These are phyloP conservation scores for Solenopsis fugax DNA, from an alignment of 1,140 invertebrate species.

Conservation along the genomic window DNA sequence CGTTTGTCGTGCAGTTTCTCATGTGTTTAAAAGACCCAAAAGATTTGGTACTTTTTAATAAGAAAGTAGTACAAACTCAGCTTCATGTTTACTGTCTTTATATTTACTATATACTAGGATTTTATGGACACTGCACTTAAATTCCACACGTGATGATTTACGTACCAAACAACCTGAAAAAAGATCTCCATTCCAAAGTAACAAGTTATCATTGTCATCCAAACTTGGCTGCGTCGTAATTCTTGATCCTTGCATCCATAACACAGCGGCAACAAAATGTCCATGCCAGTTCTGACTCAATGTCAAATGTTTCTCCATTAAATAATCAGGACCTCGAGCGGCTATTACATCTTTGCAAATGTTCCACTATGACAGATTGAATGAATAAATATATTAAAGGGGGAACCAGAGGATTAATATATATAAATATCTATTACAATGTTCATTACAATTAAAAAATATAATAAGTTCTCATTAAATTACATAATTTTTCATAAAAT, in stretches of 20 bases:
- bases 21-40: neutral
- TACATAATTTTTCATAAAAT: neutral
- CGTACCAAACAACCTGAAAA: constrained; percentile 87
- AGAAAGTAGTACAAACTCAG: neutral
- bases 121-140: neutral
- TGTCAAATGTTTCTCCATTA: constrained; percentile 72
- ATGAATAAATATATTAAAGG: neutral
- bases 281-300: constrained; percentile 88
- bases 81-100: neutral
- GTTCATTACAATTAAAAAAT: neutral
- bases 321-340: constrained; percentile 86
- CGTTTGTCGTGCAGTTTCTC: neutral
- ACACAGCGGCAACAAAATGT: constrained; percentile 89
- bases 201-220: constrained; percentile 87
- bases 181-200: constrained; percentile 95
- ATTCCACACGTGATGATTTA: neutral
- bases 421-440: neutral
- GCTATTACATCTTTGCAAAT: constrained; percentile 81
- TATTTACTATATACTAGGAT: no score
- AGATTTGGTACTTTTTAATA: no score
- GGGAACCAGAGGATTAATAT: neutral
- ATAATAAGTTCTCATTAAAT: neutral
- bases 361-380: constrained; percentile 81
- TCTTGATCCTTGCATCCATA: constrained; percentile 90
- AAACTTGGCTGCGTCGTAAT: constrained; percentile 88